These are phyloP conservation scores for Gibbula magus DNA, from an alignment of 2,888 invertebrate genomes.

Conservation along the genomic window DNA sequence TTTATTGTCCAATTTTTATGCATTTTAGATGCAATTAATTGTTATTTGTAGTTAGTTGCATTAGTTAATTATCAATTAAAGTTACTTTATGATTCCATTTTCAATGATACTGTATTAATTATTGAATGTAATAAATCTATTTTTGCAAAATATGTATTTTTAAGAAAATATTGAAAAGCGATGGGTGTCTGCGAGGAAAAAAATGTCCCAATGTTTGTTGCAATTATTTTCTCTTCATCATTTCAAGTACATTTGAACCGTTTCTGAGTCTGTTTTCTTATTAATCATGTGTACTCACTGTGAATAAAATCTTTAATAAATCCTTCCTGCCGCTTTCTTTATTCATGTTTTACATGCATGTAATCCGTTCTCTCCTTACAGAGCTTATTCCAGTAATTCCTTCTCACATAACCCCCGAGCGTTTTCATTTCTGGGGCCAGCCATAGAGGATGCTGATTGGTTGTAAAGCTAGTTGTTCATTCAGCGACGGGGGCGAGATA, in stretches of 20 bases:
- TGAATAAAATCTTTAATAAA: constrained; percentile 2
- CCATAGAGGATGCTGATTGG: no score
- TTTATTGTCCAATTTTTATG: no score
- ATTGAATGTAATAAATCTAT: constrained; percentile 3
- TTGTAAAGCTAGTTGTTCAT: no score
- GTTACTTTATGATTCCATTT: constrained; percentile 2
- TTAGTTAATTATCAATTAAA: background rate
- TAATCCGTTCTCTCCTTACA: no score
- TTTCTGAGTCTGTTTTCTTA: constrained; percentile 4
- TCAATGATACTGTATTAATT: constrained; percentile 7
- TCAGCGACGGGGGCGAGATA: no score
- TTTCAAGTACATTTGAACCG: background rate
- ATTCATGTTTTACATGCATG: no score
- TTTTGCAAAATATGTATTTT: constrained; percentile 8
- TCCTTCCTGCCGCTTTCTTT: background rate
- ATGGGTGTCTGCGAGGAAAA: background rate
- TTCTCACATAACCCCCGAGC: no score
- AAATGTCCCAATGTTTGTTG: background rate
- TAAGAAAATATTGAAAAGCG: background rate
- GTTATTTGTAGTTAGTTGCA: background rate
- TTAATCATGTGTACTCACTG: constrained; percentile 3
- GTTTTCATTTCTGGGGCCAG: no score
- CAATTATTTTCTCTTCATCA: constrained; percentile 6
- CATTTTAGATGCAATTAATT: background rate
- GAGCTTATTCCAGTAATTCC: no score